These are phyloP conservation scores for Trisateles emortualis DNA, from an alignment of 2,888 invertebrate species.

Conservation along the genomic window DNA sequence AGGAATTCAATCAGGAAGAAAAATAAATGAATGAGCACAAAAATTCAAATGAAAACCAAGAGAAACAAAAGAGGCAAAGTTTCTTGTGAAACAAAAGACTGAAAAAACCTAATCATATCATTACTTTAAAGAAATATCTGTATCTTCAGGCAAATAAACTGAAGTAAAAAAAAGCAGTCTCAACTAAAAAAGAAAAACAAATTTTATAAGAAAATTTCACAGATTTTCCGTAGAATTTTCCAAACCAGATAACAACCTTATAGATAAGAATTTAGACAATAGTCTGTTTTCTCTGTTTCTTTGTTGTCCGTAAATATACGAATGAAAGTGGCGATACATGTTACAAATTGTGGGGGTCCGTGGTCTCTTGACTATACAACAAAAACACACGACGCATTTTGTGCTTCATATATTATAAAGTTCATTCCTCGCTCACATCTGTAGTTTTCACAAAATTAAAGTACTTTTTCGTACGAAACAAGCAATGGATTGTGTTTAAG, in stretches of 20 bases:
- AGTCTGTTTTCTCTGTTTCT: constrained; percentile 59
- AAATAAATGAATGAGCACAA: too few species aligned
- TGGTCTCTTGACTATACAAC: constrained; percentile 26
- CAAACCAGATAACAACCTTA: constrained; percentile 30
- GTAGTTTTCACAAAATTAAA: background rate
- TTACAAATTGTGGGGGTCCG: constrained; percentile 62
- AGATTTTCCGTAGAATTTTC: constrained; percentile 32
- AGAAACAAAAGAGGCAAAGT: background rate
- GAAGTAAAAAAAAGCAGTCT: background rate
- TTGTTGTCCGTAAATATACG: constrained; percentile 60
- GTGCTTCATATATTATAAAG: background rate
- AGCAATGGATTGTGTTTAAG: constrained; percentile 11
- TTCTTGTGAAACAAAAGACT: background rate
- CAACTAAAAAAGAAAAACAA: background rate
- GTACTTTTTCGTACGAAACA: background rate
- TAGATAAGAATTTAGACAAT: constrained; percentile 58
- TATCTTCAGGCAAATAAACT: background rate
- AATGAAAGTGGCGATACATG: constrained; percentile 65
- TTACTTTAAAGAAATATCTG: background rate
- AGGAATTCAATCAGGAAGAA: too few species aligned
- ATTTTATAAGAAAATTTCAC: background rate
- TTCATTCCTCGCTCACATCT: constrained; percentile 13
- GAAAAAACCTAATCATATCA: background rate
- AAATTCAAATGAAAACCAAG: background rate
- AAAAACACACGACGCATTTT: background rate